Conservation (phyloP, 2,113 vertebrate genomes). For the Dicentrarchus labrax region DNA sequence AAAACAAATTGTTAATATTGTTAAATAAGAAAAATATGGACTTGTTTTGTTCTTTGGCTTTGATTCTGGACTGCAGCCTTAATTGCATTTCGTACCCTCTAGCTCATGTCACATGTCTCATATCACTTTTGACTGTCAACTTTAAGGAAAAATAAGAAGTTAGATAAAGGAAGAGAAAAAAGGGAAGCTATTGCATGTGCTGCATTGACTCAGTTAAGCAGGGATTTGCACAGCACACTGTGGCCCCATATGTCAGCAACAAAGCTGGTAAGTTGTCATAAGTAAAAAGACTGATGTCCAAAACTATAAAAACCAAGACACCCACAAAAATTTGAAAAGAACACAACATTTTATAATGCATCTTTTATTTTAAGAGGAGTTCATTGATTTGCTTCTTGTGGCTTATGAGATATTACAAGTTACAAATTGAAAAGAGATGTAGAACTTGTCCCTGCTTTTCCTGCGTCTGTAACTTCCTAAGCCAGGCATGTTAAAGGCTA, state of each 20-base stretch:
- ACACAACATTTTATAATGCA: constrained; percentile 1
- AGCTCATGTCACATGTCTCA: not conserved
- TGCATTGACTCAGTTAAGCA: not conserved
- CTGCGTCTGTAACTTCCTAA: constrained; percentile 76
- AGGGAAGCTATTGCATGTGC: constrained; percentile 6
- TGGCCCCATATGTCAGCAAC: not conserved
- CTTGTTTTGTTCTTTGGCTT: constrained; percentile 16
- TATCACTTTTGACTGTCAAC: not conserved
- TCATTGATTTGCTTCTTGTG: not conserved
- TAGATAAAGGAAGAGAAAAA: not conserved
- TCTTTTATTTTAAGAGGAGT: not conserved
- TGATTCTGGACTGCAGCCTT: not conserved
- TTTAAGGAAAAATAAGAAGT: not conserved
- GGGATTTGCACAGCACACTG: not conserved
- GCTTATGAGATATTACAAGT: not conserved
- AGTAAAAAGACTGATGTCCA: not conserved
- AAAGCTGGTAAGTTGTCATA: not conserved
- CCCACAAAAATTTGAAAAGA: not conserved
- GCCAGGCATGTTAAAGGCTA: constrained; percentile 72
- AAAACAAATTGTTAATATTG: too few species aligned
- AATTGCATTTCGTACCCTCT: not conserved
- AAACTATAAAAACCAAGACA: not conserved
- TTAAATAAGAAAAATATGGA: not conserved
- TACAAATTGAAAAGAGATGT: constrained; percentile 52
- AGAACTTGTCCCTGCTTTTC: constrained; percentile 27